Evolutionary conservation across 1,140 invertebrate species (phyloP), one percentile per base, ranked within the genome.

Genomic region (Caenorhabditis inopinata): DNA sequence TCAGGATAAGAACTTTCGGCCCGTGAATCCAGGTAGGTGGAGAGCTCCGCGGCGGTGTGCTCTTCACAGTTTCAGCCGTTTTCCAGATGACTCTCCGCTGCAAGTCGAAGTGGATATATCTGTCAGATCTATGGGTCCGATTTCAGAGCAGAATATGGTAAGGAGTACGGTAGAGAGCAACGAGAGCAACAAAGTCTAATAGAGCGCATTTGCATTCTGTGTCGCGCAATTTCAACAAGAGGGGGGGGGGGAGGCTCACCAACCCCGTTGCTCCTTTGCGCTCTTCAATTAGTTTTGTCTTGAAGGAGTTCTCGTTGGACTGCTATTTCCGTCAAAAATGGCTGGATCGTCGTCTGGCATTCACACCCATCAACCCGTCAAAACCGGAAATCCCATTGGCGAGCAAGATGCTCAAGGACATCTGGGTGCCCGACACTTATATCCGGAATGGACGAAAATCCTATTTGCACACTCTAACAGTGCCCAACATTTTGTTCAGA

Each of bases 251-350:
- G n/a, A n/a, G n/a, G n/a, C n/a, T n/a, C n/a, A n/a, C n/a, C n/a
- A n/a, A n/a, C n/a, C n/a, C n/a, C n/a, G n/a, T n/a, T n/a, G n/a
- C n/a, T n/a, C n/a, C n/a, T n/a, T n/a, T n/a, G n/a, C n/a, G n/a
- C n/a, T n/a, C n/a, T n/a, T n/a, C n/a, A n/a, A n/a, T n/a, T n/a
- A n/a, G n/a, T 73, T 29, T 32, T 73, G 25, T 73, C 29, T 73
- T 35, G 88, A 95, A 96, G 95, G 95, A 97, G 91, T 97, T 97
- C 91, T 96, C 95, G 80, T 90, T 96, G 92, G 95, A 97, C 91
- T 96, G 97, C 92, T 97, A 96, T 92, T 97, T 97, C 91, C 94
- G 95, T 89, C 95, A 97, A 92, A 95, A 94, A 91, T 97, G 95
- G 95, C 95, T 93, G 87, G 95, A 97, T 90, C 94, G 94, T 83